Percentiles rank a stretch among this genome's conserved stretches.
These are phyloP conservation scores for Acrocyrtus sp. DNA, from an alignment of 2,888 invertebrate species.

Conservation along the genomic window DNA sequence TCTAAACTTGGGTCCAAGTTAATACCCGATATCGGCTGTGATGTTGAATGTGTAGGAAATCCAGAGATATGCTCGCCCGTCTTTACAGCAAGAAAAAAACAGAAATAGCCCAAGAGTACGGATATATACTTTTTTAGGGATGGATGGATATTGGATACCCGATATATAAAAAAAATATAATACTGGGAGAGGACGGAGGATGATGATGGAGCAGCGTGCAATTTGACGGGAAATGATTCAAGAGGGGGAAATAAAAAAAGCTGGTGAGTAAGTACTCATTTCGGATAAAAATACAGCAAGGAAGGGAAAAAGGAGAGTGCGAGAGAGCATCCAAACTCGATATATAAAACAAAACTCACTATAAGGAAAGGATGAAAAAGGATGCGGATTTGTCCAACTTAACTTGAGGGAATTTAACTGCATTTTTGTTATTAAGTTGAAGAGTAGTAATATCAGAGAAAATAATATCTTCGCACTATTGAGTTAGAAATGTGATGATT, in stretches of 20 bases:
- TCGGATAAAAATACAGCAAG: slow-evolving; percentile 8
- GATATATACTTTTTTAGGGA: slow-evolving; percentile 14
- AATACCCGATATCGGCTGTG: slow-evolving; percentile 24
- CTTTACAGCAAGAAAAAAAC: too few relatives aligned
- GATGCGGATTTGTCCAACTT: slow-evolving; percentile 41
- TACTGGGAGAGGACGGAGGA: not conserved
- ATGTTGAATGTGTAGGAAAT: too few relatives aligned
- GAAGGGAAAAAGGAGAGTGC: too few relatives aligned
- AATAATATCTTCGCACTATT: too few relatives aligned
- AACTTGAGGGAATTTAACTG: slow-evolving; percentile 37
- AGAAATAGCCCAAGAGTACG: not conserved
- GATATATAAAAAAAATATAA: not conserved
- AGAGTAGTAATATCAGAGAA: too few relatives aligned
- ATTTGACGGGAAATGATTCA: slow-evolving; percentile 40
- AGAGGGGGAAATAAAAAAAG: slow-evolving; percentile 41
- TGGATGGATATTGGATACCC: not conserved
- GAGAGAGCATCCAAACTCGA: too few relatives aligned
- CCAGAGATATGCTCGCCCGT: too few relatives aligned
- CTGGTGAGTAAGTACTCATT: slow-evolving; percentile 36
- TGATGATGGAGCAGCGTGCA: slow-evolving; percentile 7
- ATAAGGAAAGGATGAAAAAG: slow-evolving; percentile 34
- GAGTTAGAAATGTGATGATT: not conserved
- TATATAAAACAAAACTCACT: slow-evolving; percentile 6
- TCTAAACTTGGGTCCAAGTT: slow-evolving; percentile 36
- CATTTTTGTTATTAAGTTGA: slow-evolving; percentile 3